Evolutionary conservation across 1,140 invertebrate species (phyloP), one percentile per base, ranked within the genome.

Genomic region (Diabrotica undecimpunctata): DNA sequence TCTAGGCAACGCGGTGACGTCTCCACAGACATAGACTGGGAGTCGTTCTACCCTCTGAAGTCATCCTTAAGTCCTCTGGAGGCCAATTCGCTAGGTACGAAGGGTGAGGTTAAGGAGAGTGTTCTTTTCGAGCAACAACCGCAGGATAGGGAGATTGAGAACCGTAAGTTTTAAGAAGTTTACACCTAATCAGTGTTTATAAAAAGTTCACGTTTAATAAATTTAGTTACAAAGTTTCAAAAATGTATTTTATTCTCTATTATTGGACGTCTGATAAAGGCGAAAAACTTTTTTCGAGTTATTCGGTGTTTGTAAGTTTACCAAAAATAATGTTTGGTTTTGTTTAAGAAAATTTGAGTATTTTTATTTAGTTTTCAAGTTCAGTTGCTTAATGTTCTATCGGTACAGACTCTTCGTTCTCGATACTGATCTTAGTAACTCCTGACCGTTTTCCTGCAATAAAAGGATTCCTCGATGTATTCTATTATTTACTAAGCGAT

Each of bases 1-100:
- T 54, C 64, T 38, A 63, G 65, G 65, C 64, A 62, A 12, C 61
- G 61, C 6, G 41, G 41, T 46, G 25, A 25, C 25, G 58, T 56
- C 39, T 62, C 46, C 8, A 11, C 36, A 6, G 54, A 63, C 53
- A 37, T 38, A 14, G 37, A 52, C 12, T 50, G 64, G 58, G 53
- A 53, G n/a, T 50, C 25, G 5, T 13, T 36, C 25, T 5, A 25
- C 10, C 14, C n/a, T 35, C 9, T 52, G 9, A 61, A 51, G n/a
- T 61, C 59, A 7, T 25, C 59, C 11, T 2, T 8, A n/a, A 25
- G 9, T 35, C 41, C 59, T 36, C 41, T 39, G 9, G 41, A 61
- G 41, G 25, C 13, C 41, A 52, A 61, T 9, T 35, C 10, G n/a
- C 13, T 25, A 36, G 14, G 37, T 39, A 61, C 59, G 9, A 13